Base-by-base conservation (phyloP, 2,888 invertebrate species). In the Penaeus monodon region DNA sequence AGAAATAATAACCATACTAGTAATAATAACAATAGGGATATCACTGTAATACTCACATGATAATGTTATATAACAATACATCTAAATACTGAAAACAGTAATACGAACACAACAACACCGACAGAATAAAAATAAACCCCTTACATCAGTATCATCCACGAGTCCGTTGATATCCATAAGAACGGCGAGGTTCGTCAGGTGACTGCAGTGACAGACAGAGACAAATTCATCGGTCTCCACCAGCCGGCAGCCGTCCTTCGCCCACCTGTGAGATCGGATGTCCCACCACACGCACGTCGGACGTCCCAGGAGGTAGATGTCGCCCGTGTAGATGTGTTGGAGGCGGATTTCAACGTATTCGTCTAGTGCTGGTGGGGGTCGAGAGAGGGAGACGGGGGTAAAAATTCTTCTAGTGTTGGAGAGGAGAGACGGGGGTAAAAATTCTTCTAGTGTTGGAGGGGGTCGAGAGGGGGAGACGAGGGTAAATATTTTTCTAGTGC, bases 171-270 rank as follows among this genome's bases (percentile, higher is more conserved):
- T 74, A 33, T 90, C 90, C 85, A 90, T 84, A 57, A 90, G 68
- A 20, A 90, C 88, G 10, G 89, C 90, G 24, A 90, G 78, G 79
- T 89, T 90, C 77, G 89, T 89, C 38, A 90, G 85, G 22, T 90
- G 90, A 66, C 86, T 81, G 65, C 90, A 90, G 33, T 82, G 74
- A 68, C 90, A 90, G 12, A 84, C 70, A 20, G 88, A 81, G 38
- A 24, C 44, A 20, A 76, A 44, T 8, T 79, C 70, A 10, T 66
- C 63, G n/a, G 80, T 76, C 33, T 29, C 2, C 14, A 85, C 80
- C 66, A 90, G 73, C 12, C 33, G 38, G 49, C 90, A 90, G 27
- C 90, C 90, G 6, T 89, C 81, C 10, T 79, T 63, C 27, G 81
- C 66, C 90, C 90, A 90, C 2, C 22, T 8, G 44, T 64, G 49